A percentile compares a stretch with the other conserved stretches of the same genome.
These are phyloP conservation scores for Empis stercorea DNA, from an alignment of 2,888 invertebrate species.

Conservation along the genomic window DNA sequence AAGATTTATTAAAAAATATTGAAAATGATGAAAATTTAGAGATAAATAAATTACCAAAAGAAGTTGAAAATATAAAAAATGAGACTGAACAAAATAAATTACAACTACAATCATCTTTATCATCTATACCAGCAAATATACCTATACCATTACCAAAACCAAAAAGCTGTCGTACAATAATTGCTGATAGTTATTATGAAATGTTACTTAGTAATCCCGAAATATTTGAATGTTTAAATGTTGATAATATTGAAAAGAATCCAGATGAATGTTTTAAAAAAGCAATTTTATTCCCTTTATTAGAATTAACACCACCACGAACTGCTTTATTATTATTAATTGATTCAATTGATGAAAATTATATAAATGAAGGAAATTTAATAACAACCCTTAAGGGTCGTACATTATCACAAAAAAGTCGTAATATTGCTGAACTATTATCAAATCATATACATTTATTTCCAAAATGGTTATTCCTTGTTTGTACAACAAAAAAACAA, in stretches of 20 bases:
- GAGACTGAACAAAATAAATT: conserved; percentile 11
- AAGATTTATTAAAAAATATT: conserved; percentile 6
- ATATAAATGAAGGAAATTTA: conserved; percentile 41
- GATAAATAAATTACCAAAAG: background rate
- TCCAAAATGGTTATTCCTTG: conserved; percentile 84
- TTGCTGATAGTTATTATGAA: conserved; percentile 71
- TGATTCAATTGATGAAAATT: conserved; percentile 83
- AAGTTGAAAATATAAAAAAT: conserved; percentile 6
- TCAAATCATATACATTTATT: conserved; percentile 82
- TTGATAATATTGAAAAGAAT: conserved; percentile 70
- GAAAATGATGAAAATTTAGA: conserved; percentile 2
- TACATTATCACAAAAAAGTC: conserved; percentile 35
- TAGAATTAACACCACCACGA: conserved; percentile 77
- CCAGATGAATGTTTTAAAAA: conserved; percentile 87
- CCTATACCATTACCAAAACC: conserved; percentile 39
- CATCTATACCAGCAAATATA: conserved; percentile 10
- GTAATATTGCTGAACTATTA: conserved; percentile 69
- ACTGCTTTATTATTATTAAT: conserved; percentile 73
- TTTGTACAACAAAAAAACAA: conserved; percentile 77
- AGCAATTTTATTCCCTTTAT: conserved; percentile 72
- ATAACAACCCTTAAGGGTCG: conserved; percentile 41
- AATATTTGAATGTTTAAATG: conserved; percentile 65
- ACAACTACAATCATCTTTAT: no score
- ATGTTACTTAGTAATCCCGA: conserved; percentile 65
- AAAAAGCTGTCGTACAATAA: conserved; percentile 46